A percentile compares a stretch with the other conserved stretches of the same genome.
Evolutionary conservation across 2,797 vertebrate genomes (phyloP).

Genomic region (Taenioides sp.): DNA sequence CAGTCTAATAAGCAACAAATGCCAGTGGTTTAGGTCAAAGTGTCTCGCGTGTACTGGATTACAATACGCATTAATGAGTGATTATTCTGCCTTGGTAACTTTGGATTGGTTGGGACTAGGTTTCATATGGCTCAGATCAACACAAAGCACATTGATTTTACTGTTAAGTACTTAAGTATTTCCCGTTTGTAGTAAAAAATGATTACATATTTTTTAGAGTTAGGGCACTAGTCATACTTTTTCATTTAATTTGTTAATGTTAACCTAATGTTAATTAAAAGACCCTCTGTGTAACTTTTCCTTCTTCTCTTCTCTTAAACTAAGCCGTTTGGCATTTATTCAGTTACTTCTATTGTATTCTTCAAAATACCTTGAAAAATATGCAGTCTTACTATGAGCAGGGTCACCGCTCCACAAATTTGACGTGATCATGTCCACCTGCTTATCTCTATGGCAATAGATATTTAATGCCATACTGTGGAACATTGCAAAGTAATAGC

Average conservation of each 20-base stretch:
- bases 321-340: no score
- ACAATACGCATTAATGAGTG: conserved; percentile 43
- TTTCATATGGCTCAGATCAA: not conserved
- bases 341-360: not conserved
- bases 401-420: not conserved
- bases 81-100: conserved; percentile 46
- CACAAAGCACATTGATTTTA: not conserved
- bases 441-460: not conserved
- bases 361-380: not conserved
- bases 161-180: not conserved
- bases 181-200: no score
- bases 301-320: no score
- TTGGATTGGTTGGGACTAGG: conserved; percentile 31
- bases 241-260: no score
- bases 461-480: not conserved
- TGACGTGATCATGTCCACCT: not conserved
- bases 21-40: conserved; percentile 46
- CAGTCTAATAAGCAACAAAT: conserved; percentile 67
- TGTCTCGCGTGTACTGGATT: conserved; percentile 10
- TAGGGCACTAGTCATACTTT: no score
- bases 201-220: no score
- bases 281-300: no score
- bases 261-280: no score
- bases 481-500: not conserved
- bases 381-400: not conserved